Conservation (phyloP, 1,140 invertebrate genomes). For the Rhopalosiphum padi region DNA sequence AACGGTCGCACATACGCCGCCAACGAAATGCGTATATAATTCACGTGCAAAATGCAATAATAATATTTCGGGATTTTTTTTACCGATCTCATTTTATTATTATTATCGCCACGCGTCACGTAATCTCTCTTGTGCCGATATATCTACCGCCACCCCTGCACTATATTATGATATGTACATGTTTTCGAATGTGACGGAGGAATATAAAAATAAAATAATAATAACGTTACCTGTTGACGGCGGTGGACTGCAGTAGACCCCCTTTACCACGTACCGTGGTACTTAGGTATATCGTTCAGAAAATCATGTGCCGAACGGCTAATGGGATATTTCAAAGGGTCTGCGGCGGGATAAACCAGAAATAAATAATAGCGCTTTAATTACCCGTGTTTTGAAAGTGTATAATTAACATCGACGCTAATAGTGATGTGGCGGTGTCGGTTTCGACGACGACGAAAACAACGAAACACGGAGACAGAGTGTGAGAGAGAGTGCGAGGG, state of each 20-base stretch:
- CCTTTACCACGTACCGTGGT: background rate
- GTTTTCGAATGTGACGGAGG: background rate
- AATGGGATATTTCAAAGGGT: background rate
- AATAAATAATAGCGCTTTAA: conserved; percentile 41
- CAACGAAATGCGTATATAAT: background rate
- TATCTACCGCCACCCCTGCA: background rate
- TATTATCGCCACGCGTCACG: background rate
- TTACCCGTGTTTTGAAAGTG: background rate
- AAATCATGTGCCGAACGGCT: background rate
- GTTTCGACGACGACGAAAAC: background rate
- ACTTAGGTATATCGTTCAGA: background rate
- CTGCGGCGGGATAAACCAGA: background rate
- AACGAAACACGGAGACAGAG: background rate
- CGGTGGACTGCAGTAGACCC: background rate
- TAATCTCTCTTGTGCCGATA: background rate
- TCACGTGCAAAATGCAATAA: background rate
- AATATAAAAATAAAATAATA: conserved; percentile 2
- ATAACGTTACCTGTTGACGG: conserved; percentile 22
- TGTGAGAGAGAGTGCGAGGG: background rate
- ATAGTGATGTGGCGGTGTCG: conserved; percentile 1
- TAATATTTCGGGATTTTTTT: conserved; percentile 26
- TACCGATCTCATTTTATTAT: background rate
- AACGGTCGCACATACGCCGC: background rate
- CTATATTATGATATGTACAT: background rate
- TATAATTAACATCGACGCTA: conserved; percentile 31